phyloP scores from a whole-genome alignment of 2,113 vertebrate species.

The Herpetotheres cachinnans region DNA sequence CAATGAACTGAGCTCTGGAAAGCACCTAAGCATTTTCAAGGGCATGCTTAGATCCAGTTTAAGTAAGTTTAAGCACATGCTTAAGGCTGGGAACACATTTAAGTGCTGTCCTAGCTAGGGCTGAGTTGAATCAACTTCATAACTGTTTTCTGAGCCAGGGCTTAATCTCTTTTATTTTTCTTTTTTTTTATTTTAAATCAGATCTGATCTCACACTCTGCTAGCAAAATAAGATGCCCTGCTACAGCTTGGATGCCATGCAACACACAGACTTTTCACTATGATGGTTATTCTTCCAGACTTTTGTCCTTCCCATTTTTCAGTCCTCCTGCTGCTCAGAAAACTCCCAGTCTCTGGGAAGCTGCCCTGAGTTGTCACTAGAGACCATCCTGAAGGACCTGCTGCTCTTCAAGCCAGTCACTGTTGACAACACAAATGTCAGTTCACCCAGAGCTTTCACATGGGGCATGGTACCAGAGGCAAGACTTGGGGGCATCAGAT shows the following conservation, averaged over 20 bases:
- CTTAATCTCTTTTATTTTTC: background rate
- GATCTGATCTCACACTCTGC: background rate
- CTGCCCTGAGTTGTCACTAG: background rate
- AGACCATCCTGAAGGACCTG: background rate
- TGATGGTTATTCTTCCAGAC: background rate
- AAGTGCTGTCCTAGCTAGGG: background rate
- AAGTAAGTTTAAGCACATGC: background rate
- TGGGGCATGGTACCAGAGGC: background rate
- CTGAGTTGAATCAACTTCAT: background rate
- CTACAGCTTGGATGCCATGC: background rate
- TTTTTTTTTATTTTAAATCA: background rate
- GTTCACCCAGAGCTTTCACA: background rate
- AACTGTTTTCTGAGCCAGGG: background rate
- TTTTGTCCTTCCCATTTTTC: background rate
- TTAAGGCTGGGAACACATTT: background rate
- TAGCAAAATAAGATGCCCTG: background rate
- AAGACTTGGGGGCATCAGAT: background rate
- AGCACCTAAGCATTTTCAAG: background rate
- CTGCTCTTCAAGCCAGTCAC: background rate
- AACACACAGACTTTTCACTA: background rate
- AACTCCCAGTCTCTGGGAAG: background rate
- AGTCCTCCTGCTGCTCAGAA: background rate
- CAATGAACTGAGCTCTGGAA: background rate
- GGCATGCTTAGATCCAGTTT: background rate
- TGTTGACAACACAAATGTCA: background rate